Percentiles rank a stretch among this genome's conserved stretches.
These are phyloP conservation scores for Sprattus sprattus DNA, from an alignment of 2,113 vertebrate genomes.

Conservation along the genomic window DNA sequence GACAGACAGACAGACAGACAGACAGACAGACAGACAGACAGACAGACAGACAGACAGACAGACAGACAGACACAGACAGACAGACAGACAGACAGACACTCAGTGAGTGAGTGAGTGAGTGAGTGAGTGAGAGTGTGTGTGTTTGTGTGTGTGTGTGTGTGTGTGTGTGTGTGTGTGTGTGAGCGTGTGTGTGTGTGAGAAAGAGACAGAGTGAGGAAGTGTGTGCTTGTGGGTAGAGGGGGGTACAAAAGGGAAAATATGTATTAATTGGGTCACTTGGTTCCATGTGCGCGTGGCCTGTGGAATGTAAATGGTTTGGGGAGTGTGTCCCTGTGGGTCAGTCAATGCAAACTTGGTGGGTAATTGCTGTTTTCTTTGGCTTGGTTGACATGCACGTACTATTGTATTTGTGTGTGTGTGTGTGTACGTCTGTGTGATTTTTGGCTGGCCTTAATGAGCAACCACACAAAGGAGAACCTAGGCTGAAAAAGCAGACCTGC, in stretches of 20 bases:
- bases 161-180: background rate
- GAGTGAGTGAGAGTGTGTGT: background rate
- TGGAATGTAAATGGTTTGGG: constrained; percentile 29
- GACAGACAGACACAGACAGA: no score
- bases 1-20: no score
- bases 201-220: constrained; percentile 22
- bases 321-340: constrained; percentile 15
- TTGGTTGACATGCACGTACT: background rate
- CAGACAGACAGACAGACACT: no score
- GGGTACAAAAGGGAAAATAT: background rate
- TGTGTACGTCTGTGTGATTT: constrained; percentile 17
- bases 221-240: background rate
- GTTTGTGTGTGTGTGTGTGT: background rate
- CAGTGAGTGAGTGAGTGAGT: no score
- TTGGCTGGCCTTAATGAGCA: constrained; percentile 30
- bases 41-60: no score
- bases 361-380: constrained; percentile 54
- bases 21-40: no score
- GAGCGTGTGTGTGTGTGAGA: constrained; percentile 15
- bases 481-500: constrained; percentile 35
- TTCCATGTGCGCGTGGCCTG: background rate
- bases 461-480: constrained; percentile 20
- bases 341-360: constrained; percentile 35
- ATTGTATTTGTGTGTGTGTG: constrained; percentile 11
- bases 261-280: no score